Evolutionary conservation across 2,888 invertebrate genomes (phyloP).

Genomic region (Cosmia pyralina): DNA sequence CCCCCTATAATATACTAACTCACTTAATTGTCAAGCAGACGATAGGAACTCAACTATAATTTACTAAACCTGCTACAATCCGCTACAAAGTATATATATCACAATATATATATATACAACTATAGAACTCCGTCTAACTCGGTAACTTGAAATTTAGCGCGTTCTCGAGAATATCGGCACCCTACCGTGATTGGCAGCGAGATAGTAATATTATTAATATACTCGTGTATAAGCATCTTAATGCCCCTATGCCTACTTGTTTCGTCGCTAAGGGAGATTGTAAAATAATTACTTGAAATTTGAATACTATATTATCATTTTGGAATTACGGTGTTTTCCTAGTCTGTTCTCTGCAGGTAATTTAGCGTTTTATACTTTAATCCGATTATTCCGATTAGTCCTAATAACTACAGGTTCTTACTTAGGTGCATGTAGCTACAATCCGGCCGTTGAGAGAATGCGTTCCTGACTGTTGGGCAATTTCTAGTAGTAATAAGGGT

Average conservation of each 20-base stretch:
- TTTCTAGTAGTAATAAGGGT: too few relatives aligned
- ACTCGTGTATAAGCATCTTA: constrained; percentile 52
- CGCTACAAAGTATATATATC: constrained; percentile 29
- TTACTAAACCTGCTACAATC: constrained; percentile 44
- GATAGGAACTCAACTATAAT: constrained; percentile 42
- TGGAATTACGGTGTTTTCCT: constrained; percentile 23
- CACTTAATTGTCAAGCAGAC: constrained; percentile 39
- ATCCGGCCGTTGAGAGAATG: too few relatives aligned
- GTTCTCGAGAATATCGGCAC: constrained; percentile 59
- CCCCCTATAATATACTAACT: constrained; percentile 24
- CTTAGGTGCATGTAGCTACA: too few relatives aligned
- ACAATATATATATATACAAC: constrained; percentile 13
- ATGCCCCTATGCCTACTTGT: constrained; percentile 41
- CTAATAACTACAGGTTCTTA: neutral
- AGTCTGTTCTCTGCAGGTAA: neutral
- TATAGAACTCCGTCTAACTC: constrained; percentile 59
- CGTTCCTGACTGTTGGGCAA: too few relatives aligned
- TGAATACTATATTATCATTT: constrained; percentile 41
- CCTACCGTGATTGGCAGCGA: constrained; percentile 61
- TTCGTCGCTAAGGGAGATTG: constrained; percentile 25
- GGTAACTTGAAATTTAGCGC: constrained; percentile 65
- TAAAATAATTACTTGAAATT: constrained; percentile 48
- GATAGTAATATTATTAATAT: constrained; percentile 62
- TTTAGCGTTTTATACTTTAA: neutral
- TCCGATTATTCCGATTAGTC: constrained; percentile 31